These are phyloP conservation scores for Copidosoma aretas DNA, from an alignment of 2,888 invertebrate species.

Conservation along the genomic window DNA sequence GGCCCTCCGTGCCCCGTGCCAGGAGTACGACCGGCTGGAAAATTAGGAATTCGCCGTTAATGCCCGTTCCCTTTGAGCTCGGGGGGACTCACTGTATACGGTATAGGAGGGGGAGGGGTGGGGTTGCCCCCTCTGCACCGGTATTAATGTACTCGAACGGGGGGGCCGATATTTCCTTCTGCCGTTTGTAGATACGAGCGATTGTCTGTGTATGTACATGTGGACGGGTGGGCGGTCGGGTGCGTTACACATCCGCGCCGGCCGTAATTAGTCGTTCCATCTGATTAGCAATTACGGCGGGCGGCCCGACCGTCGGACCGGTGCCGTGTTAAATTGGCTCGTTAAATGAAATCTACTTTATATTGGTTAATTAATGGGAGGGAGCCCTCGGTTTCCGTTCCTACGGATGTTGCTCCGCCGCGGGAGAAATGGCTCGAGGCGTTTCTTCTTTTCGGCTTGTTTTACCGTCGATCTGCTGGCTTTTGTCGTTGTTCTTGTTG, in stretches of 20 bases:
- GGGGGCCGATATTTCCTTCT: constrained; percentile 25
- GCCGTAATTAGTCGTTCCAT: constrained; percentile 29
- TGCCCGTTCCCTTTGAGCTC: constrained; percentile 24
- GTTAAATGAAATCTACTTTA: constrained; percentile 32
- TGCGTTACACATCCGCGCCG: not conserved
- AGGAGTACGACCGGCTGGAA: constrained; percentile 1
- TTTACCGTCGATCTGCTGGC: no score
- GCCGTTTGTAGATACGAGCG: not conserved
- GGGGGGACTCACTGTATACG: not conserved
- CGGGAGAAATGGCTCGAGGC: no score
- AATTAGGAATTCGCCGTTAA: constrained; percentile 36
- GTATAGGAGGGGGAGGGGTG: not conserved
- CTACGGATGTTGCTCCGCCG: no score
- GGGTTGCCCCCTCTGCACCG: no score
- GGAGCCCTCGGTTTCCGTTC: not conserved
- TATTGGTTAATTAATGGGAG: constrained; percentile 36
- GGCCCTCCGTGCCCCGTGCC: not conserved
- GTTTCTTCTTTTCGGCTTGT: no score
- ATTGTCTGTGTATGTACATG: not conserved
- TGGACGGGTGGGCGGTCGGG: no score
- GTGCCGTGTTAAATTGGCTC: constrained; percentile 25
- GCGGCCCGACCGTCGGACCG: not conserved
- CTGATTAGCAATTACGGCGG: constrained; percentile 37
- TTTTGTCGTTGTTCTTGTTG: no score
- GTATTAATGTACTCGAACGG: constrained; percentile 7